Evolutionary conservation across 2,113 vertebrate genomes (phyloP).

Genomic region (Nymphicus hollandicus): DNA sequence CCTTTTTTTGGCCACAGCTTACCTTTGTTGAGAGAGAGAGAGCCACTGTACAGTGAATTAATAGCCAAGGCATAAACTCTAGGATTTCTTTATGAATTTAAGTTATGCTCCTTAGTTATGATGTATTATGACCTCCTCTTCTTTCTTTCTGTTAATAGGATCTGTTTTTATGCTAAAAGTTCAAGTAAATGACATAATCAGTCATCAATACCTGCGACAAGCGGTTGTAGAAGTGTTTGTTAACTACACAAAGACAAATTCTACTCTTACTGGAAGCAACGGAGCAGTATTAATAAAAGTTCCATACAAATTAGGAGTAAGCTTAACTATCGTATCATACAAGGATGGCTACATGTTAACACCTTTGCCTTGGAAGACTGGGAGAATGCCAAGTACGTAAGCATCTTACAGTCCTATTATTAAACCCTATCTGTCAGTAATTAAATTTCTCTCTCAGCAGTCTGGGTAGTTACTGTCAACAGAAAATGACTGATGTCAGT

Average conservation of each 20-base stretch:
- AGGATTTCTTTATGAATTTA: not conserved
- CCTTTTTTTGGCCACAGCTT: not conserved
- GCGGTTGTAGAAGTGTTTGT: slow-evolving; percentile 85
- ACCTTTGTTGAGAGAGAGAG: not conserved
- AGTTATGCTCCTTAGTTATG: not conserved
- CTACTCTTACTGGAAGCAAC: slow-evolving; percentile 72
- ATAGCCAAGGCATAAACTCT: not conserved
- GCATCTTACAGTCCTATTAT: not conserved
- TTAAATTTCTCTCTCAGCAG: not conserved
- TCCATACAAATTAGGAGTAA: slow-evolving; percentile 77
- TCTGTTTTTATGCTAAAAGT: slow-evolving; percentile 85
- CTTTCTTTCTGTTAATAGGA: slow-evolving; percentile 60
- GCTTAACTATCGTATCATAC: slow-evolving; percentile 83
- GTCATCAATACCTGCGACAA: slow-evolving; percentile 81
- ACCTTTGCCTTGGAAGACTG: slow-evolving; percentile 87
- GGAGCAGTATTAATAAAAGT: slow-evolving; percentile 86
- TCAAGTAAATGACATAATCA: slow-evolving; percentile 87
- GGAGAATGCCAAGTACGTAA: slow-evolving; percentile 87
- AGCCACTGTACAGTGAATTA: not conserved
- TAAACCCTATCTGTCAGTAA: not conserved
- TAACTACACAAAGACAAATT: slow-evolving; percentile 84
- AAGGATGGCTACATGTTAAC: slow-evolving; percentile 88
- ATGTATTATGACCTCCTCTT: not conserved
- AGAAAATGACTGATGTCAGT: not conserved
- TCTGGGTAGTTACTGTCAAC: not conserved